Evolutionary conservation across 2,888 invertebrate genomes (phyloP).

Genomic region (Nemapogon koenigi): DNA sequence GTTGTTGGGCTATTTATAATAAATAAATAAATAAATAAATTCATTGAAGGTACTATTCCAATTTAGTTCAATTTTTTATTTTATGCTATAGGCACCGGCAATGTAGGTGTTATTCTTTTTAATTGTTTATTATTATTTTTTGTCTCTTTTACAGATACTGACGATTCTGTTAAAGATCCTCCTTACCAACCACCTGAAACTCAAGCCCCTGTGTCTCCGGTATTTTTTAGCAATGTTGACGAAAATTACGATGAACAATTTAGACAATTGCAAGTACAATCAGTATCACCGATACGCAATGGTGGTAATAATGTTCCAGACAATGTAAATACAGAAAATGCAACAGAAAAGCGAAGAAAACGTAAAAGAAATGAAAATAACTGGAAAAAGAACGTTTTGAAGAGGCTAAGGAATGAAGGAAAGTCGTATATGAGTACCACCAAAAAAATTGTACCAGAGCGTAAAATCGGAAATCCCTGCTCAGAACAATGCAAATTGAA

Average conservation of each 20-base stretch:
- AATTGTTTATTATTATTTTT: not conserved
- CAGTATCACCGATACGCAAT: no score
- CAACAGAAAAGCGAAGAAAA: not conserved
- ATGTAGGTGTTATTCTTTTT: not conserved
- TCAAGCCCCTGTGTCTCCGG: not conserved
- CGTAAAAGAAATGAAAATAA: not conserved
- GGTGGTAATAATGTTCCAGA: not conserved
- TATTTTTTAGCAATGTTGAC: not conserved
- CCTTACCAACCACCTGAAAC: not conserved
- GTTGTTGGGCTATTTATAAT: not conserved
- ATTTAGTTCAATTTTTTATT: not conserved
- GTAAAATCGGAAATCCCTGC: not conserved
- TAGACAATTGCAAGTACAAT: no score
- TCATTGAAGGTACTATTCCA: not conserved
- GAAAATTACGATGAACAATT: no score
- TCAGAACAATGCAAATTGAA: not conserved
- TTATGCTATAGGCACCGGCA: not conserved
- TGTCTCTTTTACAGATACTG: not conserved
- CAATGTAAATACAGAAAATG: not conserved
- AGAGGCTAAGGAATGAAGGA: not conserved
- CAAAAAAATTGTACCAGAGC: not conserved
- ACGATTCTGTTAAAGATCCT: not conserved
- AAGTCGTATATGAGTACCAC: not conserved
- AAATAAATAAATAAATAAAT: not conserved
- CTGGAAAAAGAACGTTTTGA: not conserved